A percentile compares a stretch with the other conserved stretches of the same genome.
Conservation (phyloP, 1,140 invertebrate species). For the Uloborus diversus region DNA sequence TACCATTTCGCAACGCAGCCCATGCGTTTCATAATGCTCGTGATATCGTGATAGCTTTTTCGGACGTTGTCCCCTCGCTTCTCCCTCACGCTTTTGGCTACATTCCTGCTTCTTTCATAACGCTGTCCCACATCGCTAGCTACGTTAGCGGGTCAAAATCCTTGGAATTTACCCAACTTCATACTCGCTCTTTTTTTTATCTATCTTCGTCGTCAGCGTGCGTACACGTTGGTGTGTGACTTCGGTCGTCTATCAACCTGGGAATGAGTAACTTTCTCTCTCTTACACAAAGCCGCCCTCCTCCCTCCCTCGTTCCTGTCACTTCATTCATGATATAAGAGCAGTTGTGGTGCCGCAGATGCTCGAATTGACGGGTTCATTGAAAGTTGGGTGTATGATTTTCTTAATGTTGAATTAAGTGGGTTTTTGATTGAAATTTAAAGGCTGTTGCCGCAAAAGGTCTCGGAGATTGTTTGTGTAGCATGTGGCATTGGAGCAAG, state of each 20-base stretch:
- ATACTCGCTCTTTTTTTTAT: too few species aligned
- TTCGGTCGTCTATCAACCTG: background rate
- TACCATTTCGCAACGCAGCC: too few species aligned
- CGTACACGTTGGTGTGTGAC: background rate
- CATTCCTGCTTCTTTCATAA: background rate
- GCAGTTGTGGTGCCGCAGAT: background rate
- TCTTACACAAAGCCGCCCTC: background rate
- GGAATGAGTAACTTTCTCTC: background rate
- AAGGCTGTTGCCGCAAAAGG: too few species aligned
- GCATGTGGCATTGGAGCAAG: too few species aligned
- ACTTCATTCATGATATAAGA: background rate
- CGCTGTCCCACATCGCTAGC: background rate
- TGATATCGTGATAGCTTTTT: background rate
- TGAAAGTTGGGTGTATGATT: background rate
- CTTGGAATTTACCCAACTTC: conserved; percentile 36
- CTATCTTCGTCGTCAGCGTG: background rate
- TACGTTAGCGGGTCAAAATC: conserved; percentile 32
- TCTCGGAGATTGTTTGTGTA: too few species aligned
- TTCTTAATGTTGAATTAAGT: too few species aligned
- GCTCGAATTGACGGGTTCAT: background rate
- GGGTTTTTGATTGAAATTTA: too few species aligned
- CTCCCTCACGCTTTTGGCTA: background rate
- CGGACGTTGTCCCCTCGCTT: background rate
- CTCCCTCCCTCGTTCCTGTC: background rate
- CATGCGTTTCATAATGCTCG: too few species aligned